These are phyloP conservation scores for Enteromius viviparus DNA, from an alignment of 2,797 vertebrate species.

Conservation along the genomic window DNA sequence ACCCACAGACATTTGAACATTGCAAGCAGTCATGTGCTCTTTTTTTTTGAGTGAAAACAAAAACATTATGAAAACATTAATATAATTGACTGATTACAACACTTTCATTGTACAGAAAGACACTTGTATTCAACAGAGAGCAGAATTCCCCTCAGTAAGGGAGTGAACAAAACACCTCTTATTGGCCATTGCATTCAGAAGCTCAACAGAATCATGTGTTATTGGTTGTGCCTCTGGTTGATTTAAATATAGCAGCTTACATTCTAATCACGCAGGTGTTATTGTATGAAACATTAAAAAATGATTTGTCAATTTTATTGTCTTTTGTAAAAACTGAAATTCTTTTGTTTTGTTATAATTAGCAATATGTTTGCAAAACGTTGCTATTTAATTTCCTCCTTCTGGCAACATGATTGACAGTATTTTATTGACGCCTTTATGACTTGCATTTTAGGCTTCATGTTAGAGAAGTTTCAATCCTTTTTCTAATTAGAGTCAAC, in stretches of 20 bases:
- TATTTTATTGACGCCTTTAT: background rate
- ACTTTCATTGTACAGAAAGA: background rate
- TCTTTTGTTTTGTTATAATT: background rate
- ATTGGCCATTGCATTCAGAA: no score
- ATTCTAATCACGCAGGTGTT: no score
- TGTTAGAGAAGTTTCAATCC: background rate
- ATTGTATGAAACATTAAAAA: no score
- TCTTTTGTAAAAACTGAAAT: background rate
- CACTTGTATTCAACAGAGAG: background rate
- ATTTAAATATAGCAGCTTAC: no score
- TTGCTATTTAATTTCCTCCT: background rate
- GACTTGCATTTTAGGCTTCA: slow-evolving; percentile 5
- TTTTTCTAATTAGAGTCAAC: background rate
- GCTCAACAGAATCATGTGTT: no score
- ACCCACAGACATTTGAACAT: slow-evolving; percentile 12
- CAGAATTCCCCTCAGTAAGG: no score
- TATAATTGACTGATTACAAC: background rate
- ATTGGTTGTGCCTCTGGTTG: no score
- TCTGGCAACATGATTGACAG: no score
- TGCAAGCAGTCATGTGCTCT: background rate
- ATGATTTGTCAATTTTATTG: no score
- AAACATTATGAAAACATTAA: background rate
- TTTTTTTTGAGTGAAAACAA: background rate
- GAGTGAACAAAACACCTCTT: no score
- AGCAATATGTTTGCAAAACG: background rate